phyloP scores from a whole-genome alignment of 1,140 invertebrate genomes.

The Muscidifurax raptorellus region DNA sequence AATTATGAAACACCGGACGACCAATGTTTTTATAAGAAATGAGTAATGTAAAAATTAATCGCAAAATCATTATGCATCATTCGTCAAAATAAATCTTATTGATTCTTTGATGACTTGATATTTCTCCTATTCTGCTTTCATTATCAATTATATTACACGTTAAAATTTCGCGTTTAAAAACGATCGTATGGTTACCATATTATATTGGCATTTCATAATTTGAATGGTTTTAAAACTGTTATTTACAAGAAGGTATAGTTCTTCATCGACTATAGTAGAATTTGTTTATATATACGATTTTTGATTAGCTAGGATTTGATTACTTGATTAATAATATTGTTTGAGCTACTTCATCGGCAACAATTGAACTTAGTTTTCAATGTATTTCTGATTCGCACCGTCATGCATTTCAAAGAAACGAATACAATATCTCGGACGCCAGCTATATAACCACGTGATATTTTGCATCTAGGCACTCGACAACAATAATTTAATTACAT shows the following conservation, averaged over 20 bases:
- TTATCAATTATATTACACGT: not conserved
- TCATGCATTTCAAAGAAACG: not conserved
- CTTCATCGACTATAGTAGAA: conserved; percentile 23
- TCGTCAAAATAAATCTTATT: conserved; percentile 4
- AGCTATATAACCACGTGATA: conserved; percentile 42
- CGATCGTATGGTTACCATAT: not conserved
- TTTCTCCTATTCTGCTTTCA: not conserved
- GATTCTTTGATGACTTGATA: conserved; percentile 34
- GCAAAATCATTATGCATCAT: not conserved
- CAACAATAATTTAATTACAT: conserved; percentile 46
- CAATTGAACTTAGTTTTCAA: not conserved
- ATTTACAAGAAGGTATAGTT: conserved; percentile 22
- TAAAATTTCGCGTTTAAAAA: conserved; percentile 3
- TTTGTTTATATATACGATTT: conserved; percentile 37
- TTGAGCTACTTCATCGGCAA: conserved; percentile 33
- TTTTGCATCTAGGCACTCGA: conserved; percentile 49
- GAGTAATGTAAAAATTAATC: not conserved
- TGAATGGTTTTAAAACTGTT: conserved; percentile 15
- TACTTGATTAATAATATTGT: conserved; percentile 54
- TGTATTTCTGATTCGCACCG: not conserved
- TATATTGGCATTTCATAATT: conserved; percentile 23
- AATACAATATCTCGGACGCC: conserved; percentile 28
- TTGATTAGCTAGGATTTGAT: conserved; percentile 69
- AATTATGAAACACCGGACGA: not conserved
- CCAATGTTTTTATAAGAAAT: not conserved